phyloP scores from a whole-genome alignment of 2,797 vertebrate species.

The Thripadectes ignobilis region DNA sequence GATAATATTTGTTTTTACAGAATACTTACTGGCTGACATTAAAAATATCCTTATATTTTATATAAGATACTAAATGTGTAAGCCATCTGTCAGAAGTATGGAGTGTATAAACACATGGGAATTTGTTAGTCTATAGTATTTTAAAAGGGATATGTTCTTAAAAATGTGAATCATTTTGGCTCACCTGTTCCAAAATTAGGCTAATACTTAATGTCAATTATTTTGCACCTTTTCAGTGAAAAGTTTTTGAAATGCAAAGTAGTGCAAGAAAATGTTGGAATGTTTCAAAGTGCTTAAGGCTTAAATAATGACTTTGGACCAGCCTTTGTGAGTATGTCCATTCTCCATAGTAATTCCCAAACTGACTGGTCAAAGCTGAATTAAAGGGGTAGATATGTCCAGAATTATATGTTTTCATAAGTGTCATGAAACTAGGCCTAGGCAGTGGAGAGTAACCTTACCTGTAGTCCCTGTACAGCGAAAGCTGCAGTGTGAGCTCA shows the following conservation, averaged over 20 bases:
- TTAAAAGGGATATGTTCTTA: background rate
- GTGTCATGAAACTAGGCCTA: background rate
- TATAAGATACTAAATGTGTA: background rate
- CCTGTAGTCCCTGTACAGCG: conserved; percentile 16
- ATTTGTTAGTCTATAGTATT: background rate
- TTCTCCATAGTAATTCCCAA: background rate
- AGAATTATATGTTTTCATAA: background rate
- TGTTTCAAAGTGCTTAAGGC: background rate
- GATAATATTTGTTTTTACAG: background rate
- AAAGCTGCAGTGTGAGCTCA: conserved; percentile 46
- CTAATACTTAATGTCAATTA: background rate
- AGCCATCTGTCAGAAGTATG: background rate
- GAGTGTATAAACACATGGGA: background rate
- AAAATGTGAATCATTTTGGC: background rate
- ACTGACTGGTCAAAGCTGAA: background rate
- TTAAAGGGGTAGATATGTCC: background rate
- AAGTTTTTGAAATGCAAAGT: conserved; percentile 5
- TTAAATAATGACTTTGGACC: background rate
- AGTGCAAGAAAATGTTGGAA: background rate
- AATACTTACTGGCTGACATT: background rate
- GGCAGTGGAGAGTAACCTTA: background rate
- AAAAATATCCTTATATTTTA: background rate
- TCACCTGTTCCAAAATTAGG: conserved; percentile 4
- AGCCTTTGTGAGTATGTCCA: background rate
- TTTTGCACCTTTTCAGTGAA: conserved; percentile 2